Evolutionary conservation across 2,888 invertebrate genomes (phyloP), one percentile per base, ranked within the genome.

Genomic region (Caenorhabditis auriculariae): DNA sequence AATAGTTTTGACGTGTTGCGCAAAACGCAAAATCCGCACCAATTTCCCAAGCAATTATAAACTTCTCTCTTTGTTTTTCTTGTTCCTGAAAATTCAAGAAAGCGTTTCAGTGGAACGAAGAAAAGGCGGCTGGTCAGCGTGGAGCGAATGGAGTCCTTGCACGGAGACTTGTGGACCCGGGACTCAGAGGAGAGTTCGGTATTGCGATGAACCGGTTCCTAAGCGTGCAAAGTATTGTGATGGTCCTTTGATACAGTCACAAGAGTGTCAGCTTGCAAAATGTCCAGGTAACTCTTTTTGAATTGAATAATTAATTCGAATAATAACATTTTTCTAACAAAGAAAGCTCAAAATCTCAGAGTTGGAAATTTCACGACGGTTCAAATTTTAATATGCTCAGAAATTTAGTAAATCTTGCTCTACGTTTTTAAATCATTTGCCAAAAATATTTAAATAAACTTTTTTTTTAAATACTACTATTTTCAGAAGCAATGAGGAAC

Each of bases 61-160:
- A n/a, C n/a, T n/a, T n/a, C n/a, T n/a, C n/a, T n/a, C n/a, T n/a
- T n/a, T n/a, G n/a, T n/a, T n/a, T n/a, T n/a, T n/a, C n/a, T n/a
- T n/a, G n/a, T n/a, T n/a, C n/a, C n/a, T n/a, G n/a, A n/a, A n/a
- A n/a, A 41, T 19, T 12, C 9, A n/a, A 15, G 7, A 27, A 46
- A 51, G n/a, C 21, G n/a, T 67, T 75, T 49, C 60, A 76, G 76
- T 76, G 27, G 59, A 69, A 51, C 59, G 70, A 44, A 58, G 73
- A 43, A 60, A 69, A 43, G 76, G 76, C 21, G 70, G 66, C 37
- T 76, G 75, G 75, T 62, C 72, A 37, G 44, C 54, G 28, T 76
- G 75, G 75, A 51, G 55, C 26, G 58, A 62, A 24, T 76, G 74
- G 74, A 63, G 68, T 41, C 59, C 58, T 2, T 76, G 76, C 60